Evolutionary conservation across 1,140 invertebrate species (phyloP).

Genomic region (Calycopis cecrops): DNA sequence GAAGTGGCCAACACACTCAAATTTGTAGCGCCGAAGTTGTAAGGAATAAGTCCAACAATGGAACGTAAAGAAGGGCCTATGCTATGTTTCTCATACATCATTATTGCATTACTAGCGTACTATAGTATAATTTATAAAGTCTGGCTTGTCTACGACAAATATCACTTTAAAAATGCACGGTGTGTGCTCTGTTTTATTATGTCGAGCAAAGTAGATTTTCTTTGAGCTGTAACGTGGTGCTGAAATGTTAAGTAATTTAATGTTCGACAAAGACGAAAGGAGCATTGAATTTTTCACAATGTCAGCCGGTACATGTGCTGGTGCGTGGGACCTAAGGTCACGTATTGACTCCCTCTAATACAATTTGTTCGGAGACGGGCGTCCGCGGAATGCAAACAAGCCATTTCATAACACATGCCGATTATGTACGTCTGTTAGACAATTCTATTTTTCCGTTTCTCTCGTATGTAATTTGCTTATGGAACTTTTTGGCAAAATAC

Average conservation of each 20-base stretch:
- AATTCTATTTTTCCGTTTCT: constrained; percentile 9
- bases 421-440: constrained; percentile 39
- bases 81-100: no score
- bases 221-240: constrained; percentile 19
- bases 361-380: constrained; percentile 62
- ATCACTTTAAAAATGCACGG: constrained; percentile 13
- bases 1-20: no score
- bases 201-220: constrained; percentile 20
- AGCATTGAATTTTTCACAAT: constrained; percentile 47
- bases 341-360: constrained; percentile 64
- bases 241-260: constrained; percentile 29
- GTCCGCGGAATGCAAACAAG: constrained; percentile 60
- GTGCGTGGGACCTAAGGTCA: constrained; percentile 53
- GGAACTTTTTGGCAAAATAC: constrained; percentile 18
- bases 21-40: no score
- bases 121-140: no score
- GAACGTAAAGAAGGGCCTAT: no score
- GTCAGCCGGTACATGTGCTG: constrained; percentile 43
- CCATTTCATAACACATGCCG: constrained; percentile 53
- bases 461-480: constrained; percentile 28
- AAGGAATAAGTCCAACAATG: no score
- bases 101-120: no score
- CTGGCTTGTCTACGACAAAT: no score
- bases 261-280: constrained; percentile 35
- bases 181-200: constrained; percentile 16